A percentile compares a stretch with the other conserved stretches of the same genome.
Evolutionary conservation across 2,888 invertebrate genomes (phyloP).

Genomic region (Limnephilus auricula): DNA sequence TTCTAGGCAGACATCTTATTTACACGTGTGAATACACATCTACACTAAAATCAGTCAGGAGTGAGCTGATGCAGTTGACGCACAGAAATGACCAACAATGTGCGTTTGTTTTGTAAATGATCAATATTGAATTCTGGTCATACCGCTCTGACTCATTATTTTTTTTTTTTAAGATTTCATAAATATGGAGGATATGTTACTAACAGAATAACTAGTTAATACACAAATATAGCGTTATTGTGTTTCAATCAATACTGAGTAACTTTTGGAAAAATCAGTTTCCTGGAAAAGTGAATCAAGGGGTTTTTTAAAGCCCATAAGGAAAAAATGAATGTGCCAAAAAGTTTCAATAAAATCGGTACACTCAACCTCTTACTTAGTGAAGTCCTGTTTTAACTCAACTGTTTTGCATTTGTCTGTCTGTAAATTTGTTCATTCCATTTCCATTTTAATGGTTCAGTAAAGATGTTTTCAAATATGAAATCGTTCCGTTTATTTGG

Average conservation of each 20-base stretch:
- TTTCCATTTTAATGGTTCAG: too few relatives aligned
- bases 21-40: not conserved
- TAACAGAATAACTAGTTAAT: not conserved
- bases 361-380: not conserved
- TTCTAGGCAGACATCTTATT: not conserved
- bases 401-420: too few relatives aligned
- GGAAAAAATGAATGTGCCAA: not conserved
- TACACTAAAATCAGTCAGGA: not conserved
- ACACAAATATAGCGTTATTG: not conserved
- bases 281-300: not conserved
- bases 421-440: too few relatives aligned
- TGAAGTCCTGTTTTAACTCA: too few relatives aligned
- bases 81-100: not conserved
- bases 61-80: not conserved
- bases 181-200: not conserved
- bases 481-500: too few relatives aligned
- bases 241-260: too few relatives aligned
- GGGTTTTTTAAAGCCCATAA: not conserved
- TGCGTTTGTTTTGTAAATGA: constrained; percentile 37
- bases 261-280: too few relatives aligned
- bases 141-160: constrained; percentile 26
- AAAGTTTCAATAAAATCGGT: not conserved
- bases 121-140: constrained; percentile 29
- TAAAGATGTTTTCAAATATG: too few relatives aligned
- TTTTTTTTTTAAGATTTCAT: not conserved